Evolutionary conservation across 2,797 vertebrate genomes (phyloP).

Genomic region (Arrhamphus sclerolepis): DNA sequence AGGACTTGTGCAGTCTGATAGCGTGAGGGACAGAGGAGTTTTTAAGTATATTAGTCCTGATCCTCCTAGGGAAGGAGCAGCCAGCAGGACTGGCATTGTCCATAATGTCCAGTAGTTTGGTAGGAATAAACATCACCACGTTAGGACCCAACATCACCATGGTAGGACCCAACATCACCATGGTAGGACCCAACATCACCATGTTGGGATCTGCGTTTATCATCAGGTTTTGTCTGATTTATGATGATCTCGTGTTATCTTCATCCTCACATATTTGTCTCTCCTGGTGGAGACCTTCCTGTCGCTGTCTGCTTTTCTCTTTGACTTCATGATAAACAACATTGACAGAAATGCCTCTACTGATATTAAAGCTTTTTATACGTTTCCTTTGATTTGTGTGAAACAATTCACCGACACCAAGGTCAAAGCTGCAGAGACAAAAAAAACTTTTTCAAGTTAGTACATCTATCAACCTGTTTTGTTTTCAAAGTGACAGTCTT

Average conservation of each 20-base stretch:
- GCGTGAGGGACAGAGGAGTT: no score
- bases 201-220: no score
- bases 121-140: no score
- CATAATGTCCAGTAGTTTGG: no score
- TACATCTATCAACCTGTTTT: slow-evolving; percentile 14
- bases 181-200: no score
- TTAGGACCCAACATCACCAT: no score
- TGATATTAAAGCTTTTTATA: slow-evolving; percentile 62
- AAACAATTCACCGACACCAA: slow-evolving; percentile 43
- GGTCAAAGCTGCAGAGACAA: slow-evolving; percentile 43
- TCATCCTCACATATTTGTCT: slow-evolving; percentile 40
- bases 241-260: slow-evolving; percentile 1
- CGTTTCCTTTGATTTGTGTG: slow-evolving; percentile 77
- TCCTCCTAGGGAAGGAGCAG: no score
- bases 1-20: no score
- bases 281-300: slow-evolving; percentile 46
- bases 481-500: slow-evolving; percentile 2
- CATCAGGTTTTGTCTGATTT: no score
- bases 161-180: no score
- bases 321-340: slow-evolving; percentile 53
- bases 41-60: no score
- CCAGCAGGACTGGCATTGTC: no score
- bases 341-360: slow-evolving; percentile 49
- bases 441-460: slow-evolving; percentile 31
- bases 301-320: slow-evolving; percentile 29